phyloP scores from a whole-genome alignment of 2,113 vertebrate genomes.

The Vulpes lagopus region DNA sequence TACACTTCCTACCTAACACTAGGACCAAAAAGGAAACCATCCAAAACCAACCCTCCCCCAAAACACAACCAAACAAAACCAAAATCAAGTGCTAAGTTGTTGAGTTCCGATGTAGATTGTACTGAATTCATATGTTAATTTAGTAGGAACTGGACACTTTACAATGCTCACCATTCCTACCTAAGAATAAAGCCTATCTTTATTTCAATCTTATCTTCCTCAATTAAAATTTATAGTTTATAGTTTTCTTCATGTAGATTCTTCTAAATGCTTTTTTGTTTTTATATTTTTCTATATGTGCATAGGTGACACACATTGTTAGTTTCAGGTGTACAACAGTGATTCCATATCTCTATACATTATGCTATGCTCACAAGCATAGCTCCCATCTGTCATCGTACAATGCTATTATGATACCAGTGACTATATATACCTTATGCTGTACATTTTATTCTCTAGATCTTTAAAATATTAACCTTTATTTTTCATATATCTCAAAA shows the following conservation, averaged over 20 bases:
- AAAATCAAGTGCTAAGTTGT: neutral
- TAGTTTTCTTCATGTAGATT: neutral
- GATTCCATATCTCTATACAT: neutral
- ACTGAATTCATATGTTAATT: neutral
- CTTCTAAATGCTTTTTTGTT: neutral
- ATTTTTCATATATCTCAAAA: neutral
- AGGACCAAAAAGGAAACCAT: neutral
- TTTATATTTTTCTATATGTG: neutral
- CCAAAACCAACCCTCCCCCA: neutral
- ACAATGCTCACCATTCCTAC: neutral
- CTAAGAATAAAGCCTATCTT: neutral
- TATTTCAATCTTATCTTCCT: neutral
- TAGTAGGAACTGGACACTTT: neutral
- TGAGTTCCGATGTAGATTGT: neutral
- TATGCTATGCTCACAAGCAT: neutral
- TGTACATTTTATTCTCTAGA: neutral
- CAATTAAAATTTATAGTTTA: neutral
- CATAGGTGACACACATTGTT: neutral
- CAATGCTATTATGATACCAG: neutral
- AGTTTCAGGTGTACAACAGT: neutral
- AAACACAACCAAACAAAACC: neutral
- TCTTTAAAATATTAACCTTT: neutral
- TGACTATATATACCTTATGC: neutral
- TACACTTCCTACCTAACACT: neutral
- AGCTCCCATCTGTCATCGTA: neutral